Evolutionary conservation across 2,797 vertebrate species (phyloP).

Genomic region (Onychomys torridus): DNA sequence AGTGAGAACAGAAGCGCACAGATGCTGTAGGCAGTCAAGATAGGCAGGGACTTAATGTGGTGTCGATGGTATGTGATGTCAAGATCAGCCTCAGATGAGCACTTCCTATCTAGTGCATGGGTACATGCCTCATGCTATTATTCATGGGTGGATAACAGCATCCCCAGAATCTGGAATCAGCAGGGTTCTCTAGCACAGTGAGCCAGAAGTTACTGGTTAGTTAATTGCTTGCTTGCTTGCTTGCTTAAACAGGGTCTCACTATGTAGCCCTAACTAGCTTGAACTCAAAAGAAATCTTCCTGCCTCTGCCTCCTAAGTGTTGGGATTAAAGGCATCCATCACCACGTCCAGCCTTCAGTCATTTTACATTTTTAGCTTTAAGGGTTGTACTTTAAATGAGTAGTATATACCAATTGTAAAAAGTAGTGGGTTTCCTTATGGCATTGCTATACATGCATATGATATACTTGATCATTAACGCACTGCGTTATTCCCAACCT

Average conservation of each 20-base stretch:
- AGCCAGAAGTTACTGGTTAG: background rate
- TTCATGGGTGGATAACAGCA: background rate
- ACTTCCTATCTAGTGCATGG: background rate
- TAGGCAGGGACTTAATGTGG: background rate
- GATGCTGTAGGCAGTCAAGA: rapidly evolving
- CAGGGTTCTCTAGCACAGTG: background rate
- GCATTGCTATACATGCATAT: background rate
- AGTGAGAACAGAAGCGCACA: background rate
- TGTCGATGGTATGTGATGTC: background rate
- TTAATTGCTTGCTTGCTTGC: background rate
- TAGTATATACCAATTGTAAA: background rate
- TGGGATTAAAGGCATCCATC: background rate
- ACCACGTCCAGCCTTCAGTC: background rate
- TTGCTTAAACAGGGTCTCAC: background rate
- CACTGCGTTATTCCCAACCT: background rate
- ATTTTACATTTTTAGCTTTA: background rate
- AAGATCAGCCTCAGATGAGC: background rate
- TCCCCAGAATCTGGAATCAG: background rate
- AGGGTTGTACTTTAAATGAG: background rate
- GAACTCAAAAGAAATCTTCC: background rate
- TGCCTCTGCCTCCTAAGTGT: background rate
- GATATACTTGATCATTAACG: background rate
- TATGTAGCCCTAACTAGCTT: background rate
- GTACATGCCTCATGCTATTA: background rate
- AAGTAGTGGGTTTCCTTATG: background rate